Conservation (phyloP, 2,888 invertebrate species). For the Plutella xylostella region DNA sequence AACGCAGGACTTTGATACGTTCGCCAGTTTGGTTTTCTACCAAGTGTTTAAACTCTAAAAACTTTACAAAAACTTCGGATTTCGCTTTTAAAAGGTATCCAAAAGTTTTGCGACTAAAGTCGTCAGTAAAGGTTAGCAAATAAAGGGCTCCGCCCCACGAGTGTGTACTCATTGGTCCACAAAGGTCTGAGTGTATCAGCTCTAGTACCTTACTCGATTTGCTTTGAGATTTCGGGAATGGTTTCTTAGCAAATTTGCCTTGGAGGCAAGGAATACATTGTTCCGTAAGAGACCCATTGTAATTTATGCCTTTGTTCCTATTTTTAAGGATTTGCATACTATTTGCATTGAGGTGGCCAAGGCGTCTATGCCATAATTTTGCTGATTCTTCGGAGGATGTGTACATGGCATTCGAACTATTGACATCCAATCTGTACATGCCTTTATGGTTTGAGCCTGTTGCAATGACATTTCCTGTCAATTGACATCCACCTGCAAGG, state of each 20-base stretch:
- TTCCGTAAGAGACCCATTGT: not conserved
- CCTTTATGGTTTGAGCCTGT: not conserved
- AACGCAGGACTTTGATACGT: no score
- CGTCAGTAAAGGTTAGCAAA: conserved; percentile 4
- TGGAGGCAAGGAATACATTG: not conserved
- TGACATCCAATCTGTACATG: not conserved
- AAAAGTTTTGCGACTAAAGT: conserved; percentile 3
- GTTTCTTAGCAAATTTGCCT: not conserved
- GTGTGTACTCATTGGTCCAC: conserved; percentile 5
- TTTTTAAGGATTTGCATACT: not conserved
- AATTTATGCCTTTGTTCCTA: not conserved
- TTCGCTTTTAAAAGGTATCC: not conserved
- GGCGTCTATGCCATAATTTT: not conserved
- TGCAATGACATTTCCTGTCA: not conserved
- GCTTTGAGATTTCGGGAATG: not conserved
- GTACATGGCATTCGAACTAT: not conserved
- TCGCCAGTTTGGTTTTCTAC: not conserved
- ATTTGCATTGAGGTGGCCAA: not conserved
- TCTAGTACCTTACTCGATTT: not conserved
- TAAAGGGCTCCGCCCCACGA: conserved; percentile 1
- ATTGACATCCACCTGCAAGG: not conserved
- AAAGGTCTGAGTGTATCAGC: conserved; percentile 1
- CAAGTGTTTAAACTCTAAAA: not conserved
- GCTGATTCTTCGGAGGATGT: not conserved
- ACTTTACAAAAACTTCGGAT: not conserved